Base-by-base conservation (phyloP, 1,140 invertebrate species). In the Eubasilissa regina region DNA sequence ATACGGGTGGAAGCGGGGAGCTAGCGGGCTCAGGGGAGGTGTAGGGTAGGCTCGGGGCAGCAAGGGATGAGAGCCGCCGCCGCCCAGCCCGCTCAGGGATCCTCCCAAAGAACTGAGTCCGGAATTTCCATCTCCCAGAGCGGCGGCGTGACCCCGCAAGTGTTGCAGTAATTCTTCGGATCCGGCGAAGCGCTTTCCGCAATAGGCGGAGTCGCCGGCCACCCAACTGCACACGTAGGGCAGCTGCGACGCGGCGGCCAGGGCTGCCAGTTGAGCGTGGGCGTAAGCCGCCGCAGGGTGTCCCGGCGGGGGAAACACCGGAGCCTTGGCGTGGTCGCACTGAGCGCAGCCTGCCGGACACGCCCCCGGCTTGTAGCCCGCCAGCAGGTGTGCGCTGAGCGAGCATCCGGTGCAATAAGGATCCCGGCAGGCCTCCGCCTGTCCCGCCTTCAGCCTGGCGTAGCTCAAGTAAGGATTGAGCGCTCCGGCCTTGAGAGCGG, bases 181-280 rank as follows among this genome's bases (percentile, higher is more conserved):
- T 56, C 93, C 94, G 12, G 92, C 89, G 85, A 98, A 98, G 55
- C 96, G 88, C 85, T 98, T 98, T 21, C 97, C 97, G 85, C 97
- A 98, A 84, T 97, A 97, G 0, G 93, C 91, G 0, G 93, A 93
- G 85, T 97, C 96, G 15, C 95, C 94, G 10, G 94, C 94, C 84
- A 98, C 95, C 97, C 97, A 98, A 86, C 95, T 97, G 87, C 97
- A 98, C 0, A 97, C 93, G 85, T 95, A 95, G 0, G 95, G 95
- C 75, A 95, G 86, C 83, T 94, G 93, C 0, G 93, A 93, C 8
- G 93, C 93, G 0, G 93, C 93, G 0, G 94, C 93, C 51, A 95
- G 82, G 0, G 94, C 94, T 0, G 94, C 93, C 56, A 94, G 85
- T 84, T 94, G 94, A 17, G 94, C 94, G 81, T 94, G 94, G 19